Percentiles rank a stretch among this genome's conserved stretches.
Conservation (phyloP, 2,113 vertebrate genomes). For the Crotalus viridis region DNA sequence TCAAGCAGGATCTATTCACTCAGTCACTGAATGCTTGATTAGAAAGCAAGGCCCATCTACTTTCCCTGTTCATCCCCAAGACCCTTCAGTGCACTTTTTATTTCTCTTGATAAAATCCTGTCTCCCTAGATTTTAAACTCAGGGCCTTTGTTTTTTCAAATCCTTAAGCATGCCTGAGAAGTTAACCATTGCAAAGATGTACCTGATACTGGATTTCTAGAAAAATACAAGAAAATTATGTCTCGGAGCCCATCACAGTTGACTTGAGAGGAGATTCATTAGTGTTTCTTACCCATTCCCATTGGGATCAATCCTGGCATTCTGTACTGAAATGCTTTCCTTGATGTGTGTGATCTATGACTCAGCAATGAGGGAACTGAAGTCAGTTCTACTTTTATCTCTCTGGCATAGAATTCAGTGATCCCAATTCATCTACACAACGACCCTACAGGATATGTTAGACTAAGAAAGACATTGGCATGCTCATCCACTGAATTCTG, state of each 20-base stretch:
- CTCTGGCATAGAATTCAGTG: not conserved
- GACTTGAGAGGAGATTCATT: not conserved
- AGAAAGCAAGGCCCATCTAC: not conserved
- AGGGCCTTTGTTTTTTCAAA: not conserved
- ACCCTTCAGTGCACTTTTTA: not conserved
- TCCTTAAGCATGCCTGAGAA: not conserved
- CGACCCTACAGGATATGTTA: not conserved
- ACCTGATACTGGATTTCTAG: not conserved
- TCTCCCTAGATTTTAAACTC: not conserved
- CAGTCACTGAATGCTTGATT: not conserved
- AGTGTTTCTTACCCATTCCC: not conserved
- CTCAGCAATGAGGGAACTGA: not conserved
- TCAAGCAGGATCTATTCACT: not conserved
- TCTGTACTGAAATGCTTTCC: not conserved
- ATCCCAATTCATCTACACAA: not conserved
- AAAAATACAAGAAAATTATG: not conserved
- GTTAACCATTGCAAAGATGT: not conserved
- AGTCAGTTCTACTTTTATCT: not conserved
- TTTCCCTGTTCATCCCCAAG: not conserved
- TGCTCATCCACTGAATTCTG: not conserved
- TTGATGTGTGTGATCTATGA: not conserved
- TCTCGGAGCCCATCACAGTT: not conserved
- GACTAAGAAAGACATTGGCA: not conserved
- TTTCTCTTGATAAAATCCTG: not conserved
- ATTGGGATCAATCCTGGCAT: not conserved